These are phyloP conservation scores for Sebastes taczanowskii DNA, from an alignment of 2,797 vertebrate species.

Conservation along the genomic window DNA sequence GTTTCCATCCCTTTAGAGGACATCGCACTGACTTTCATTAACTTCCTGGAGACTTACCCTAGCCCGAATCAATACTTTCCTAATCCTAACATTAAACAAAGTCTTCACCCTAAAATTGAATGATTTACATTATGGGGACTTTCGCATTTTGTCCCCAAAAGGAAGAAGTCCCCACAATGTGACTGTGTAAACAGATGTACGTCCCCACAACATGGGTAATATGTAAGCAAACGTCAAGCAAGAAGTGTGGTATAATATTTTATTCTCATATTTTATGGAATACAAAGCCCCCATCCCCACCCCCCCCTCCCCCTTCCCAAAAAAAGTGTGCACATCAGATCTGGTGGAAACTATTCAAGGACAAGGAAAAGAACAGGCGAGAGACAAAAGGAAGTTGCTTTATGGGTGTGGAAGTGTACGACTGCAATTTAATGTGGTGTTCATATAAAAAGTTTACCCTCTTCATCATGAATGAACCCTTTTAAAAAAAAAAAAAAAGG, in stretches of 20 bases:
- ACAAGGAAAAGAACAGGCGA: conserved; percentile 46
- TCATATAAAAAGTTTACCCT: conserved; percentile 62
- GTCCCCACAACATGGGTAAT: too few species aligned
- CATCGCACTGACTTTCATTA: background rate
- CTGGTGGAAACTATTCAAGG: conserved; percentile 59
- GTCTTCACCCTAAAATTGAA: background rate
- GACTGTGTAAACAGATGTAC: too few species aligned
- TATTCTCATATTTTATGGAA: conserved; percentile 81
- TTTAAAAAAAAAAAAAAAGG: conserved; percentile 28
- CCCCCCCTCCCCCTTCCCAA: background rate
- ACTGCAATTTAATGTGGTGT: conserved; percentile 56
- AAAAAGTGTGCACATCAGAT: conserved; percentile 67
- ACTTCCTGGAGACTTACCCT: background rate
- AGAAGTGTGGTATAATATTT: conserved; percentile 75
- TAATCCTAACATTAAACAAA: too few species aligned
- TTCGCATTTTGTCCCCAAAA: background rate
- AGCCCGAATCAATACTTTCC: background rate
- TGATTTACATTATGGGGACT: background rate
- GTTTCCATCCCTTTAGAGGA: background rate
- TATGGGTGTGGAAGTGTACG: conserved; percentile 45
- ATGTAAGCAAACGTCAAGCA: conserved; percentile 21
- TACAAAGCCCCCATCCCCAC: conserved; percentile 71
- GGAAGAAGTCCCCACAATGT: background rate
- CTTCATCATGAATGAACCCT: conserved; percentile 41
- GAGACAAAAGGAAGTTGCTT: conserved; percentile 39